Evolutionary conservation across 2,797 vertebrate genomes (phyloP), one percentile per base, ranked within the genome.

Genomic region (Coreius guichenoti): DNA sequence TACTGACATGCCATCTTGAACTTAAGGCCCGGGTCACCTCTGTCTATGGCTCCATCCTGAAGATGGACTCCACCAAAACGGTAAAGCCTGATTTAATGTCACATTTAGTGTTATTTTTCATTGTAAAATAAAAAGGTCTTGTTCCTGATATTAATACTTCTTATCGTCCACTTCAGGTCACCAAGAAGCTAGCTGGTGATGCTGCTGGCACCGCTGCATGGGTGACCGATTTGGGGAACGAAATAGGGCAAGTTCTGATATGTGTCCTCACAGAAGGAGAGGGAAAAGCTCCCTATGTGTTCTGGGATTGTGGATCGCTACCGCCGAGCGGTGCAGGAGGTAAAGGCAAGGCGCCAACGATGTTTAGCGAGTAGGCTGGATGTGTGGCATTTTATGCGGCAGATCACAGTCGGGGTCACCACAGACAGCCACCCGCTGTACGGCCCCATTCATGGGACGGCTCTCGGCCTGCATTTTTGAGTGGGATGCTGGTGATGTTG

Each of bases 391-490:
- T 56, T 29, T 12, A 47, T n/a, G 23, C 21, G 19, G 33, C 17
- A 1, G 39, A 23, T 73, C n/a, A 4, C 23, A 73, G 3, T 43
- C 12, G 21, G n/a, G 5, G 29, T 61, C 11, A 61, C 56, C 23
- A 58, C 56, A 1, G 23, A n/a, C 23, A n/a, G 23, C 56, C 56
- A 26, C n/a, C 56, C 23, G 16, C 31, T 69, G 67, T 69, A 19
- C 12, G 67, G 9, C 31, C 67, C 67, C 36, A 16, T 69, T 69
- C 68, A 33, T 33, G 29, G 12, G 16, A 23, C 23, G 17, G 36
- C 63, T 67, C 26, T 73, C 19, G 5, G 21, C 17, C 4, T 56
- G n/a, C 63, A 78, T 87, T 14, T 85, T 86, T 19, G 78, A 80
- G 70, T 77, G 14, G 36, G 65, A 87, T 31, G 16, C 9, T 16